Percentiles rank a stretch among this genome's conserved stretches.
phyloP scores from a whole-genome alignment of 1,140 invertebrate genomes.

The Harpegnathos saltator region DNA sequence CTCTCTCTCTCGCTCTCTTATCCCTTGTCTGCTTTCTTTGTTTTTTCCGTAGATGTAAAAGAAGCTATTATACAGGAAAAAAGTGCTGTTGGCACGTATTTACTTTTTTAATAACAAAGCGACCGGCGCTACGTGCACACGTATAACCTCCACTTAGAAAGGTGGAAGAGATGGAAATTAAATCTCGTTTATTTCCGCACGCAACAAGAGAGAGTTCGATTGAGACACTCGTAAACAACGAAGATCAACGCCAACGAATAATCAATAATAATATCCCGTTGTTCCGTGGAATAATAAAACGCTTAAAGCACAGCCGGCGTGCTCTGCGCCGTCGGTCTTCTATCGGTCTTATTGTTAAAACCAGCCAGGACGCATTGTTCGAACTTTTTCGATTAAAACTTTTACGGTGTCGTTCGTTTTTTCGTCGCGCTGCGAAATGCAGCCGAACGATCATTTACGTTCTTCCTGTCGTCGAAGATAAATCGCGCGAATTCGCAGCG shows the following conservation, averaged over 20 bases:
- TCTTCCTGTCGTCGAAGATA: constrained; percentile 48
- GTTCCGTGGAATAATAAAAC: constrained; percentile 62
- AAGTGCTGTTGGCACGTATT: constrained; percentile 15
- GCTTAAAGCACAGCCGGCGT: constrained; percentile 49
- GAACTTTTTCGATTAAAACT: constrained; percentile 79
- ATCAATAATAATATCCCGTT: constrained; percentile 57
- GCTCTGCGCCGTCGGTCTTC: constrained; percentile 5
- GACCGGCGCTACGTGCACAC: not conserved
- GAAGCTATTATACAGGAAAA: too few species aligned
- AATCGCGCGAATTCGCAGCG: constrained; percentile 30
- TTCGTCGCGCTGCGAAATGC: constrained; percentile 53
- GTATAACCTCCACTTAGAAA: not conserved
- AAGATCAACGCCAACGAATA: constrained; percentile 36
- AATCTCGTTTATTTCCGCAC: constrained; percentile 19
- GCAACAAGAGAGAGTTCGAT: not conserved
- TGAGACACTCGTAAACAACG: constrained; percentile 38
- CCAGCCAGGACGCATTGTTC: constrained; percentile 68
- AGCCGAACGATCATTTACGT: constrained; percentile 65
- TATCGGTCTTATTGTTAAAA: constrained; percentile 72
- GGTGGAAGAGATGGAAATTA: constrained; percentile 37
- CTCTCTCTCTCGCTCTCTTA: not conserved
- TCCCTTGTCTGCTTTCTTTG: too few species aligned
- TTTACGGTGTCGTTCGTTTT: constrained; percentile 58
- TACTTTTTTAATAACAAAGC: constrained; percentile 33
- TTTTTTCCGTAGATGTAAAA: constrained; percentile 9